phyloP scores from a whole-genome alignment of 2,113 vertebrate genomes.

The Rhinolophus sinicus region DNA sequence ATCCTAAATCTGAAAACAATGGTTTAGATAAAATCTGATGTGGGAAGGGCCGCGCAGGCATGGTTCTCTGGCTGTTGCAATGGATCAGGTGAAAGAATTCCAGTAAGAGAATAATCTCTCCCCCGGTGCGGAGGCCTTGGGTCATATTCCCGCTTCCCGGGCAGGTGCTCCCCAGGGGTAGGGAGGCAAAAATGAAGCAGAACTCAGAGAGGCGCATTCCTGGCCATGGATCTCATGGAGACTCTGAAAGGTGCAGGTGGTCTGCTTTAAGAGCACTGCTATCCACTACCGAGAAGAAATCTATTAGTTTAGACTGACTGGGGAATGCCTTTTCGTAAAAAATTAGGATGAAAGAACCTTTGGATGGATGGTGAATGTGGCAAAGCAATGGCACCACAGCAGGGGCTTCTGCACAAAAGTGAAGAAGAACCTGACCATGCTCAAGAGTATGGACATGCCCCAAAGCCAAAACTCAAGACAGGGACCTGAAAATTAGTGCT shows the following conservation, averaged over 20 bases:
- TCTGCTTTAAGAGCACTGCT: slow-evolving; percentile 85
- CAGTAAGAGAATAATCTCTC: no score
- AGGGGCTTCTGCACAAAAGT: slow-evolving; percentile 87
- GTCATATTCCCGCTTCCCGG: no score
- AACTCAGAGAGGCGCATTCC: no score
- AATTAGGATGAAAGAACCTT: slow-evolving; percentile 94
- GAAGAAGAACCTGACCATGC: slow-evolving; percentile 94
- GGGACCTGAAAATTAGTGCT: slow-evolving; percentile 94
- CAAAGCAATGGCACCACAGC: slow-evolving; percentile 87
- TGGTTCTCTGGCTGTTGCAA: no score
- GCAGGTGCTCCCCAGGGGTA: no score
- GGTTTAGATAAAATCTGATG: background rate
- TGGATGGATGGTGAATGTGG: slow-evolving; percentile 94
- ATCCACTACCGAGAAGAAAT: slow-evolving; percentile 84
- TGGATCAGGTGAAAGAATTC: no score
- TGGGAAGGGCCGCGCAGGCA: no score
- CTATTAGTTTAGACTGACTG: slow-evolving; percentile 79
- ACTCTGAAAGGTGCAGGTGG: no score
- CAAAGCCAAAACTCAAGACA: slow-evolving; percentile 89
- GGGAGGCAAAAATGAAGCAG: no score
- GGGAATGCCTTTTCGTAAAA: slow-evolving; percentile 81
- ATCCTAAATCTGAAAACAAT: background rate
- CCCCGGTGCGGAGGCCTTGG: no score
- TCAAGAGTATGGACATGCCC: slow-evolving; percentile 87
- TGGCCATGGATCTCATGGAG: no score